Percentiles rank a stretch among this genome's conserved stretches.
Conservation (phyloP, 2,888 invertebrate species). For the Eristalinus sepulchralis region DNA sequence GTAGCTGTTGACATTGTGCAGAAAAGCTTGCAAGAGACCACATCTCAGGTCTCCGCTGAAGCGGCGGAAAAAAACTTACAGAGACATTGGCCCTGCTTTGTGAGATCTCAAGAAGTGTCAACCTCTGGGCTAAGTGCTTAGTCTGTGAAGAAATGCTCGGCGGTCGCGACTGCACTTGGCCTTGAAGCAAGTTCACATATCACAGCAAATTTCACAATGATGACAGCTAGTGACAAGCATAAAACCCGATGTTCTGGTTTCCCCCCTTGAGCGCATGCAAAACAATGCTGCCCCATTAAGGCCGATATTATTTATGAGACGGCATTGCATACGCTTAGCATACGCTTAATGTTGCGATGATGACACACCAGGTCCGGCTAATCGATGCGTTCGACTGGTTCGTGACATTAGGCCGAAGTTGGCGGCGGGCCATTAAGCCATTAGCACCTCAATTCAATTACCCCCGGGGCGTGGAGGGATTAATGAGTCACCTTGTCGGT, state of each 20-base stretch:
- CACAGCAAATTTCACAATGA: background rate
- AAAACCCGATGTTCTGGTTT: constrained; percentile 9
- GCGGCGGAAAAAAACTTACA: too few relatives aligned
- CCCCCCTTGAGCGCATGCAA: background rate
- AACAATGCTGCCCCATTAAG: background rate
- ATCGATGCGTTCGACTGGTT: background rate
- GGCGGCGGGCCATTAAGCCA: constrained; percentile 10
- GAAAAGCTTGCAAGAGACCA: too few relatives aligned
- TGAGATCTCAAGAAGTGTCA: background rate
- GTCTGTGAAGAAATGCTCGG: background rate
- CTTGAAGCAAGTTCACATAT: constrained; percentile 12
- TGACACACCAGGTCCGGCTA: background rate
- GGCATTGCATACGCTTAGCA: background rate
- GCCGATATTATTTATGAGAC: background rate
- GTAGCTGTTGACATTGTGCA: too few relatives aligned
- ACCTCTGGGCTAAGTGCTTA: too few relatives aligned
- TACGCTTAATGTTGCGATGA: background rate
- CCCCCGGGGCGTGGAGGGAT: constrained; percentile 17
- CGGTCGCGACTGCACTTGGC: constrained; percentile 15
- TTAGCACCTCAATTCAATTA: constrained; percentile 18
- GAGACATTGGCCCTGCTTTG: background rate
- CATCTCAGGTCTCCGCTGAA: too few relatives aligned
- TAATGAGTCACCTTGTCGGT: constrained; percentile 9
- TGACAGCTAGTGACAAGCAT: background rate
- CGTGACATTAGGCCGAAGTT: background rate